Conservation (phyloP, 2,113 vertebrate genomes). For the Gymnorhina tibicen region DNA sequence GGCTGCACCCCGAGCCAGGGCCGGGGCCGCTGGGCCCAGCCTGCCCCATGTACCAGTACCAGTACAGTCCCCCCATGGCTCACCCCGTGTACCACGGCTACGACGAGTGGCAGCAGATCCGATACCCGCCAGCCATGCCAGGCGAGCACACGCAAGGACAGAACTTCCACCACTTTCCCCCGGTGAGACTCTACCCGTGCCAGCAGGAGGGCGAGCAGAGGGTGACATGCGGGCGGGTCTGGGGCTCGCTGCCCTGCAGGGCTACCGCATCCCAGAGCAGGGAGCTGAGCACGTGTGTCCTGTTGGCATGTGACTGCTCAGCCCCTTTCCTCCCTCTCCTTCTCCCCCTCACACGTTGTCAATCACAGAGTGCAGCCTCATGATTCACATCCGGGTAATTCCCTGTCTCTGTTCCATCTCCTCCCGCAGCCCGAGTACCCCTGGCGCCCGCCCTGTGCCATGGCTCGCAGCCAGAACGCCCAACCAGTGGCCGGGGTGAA, state of each 20-base stretch:
- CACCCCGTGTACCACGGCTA: slow-evolving; percentile 80
- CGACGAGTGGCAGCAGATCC: slow-evolving; percentile 88
- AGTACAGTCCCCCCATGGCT: slow-evolving; percentile 79
- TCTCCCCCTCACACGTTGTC: not conserved
- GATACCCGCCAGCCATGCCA: slow-evolving; percentile 81
- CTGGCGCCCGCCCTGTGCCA: slow-evolving; percentile 87
- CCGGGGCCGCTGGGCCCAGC: slow-evolving; percentile 74
- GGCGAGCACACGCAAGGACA: slow-evolving; percentile 68
- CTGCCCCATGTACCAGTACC: slow-evolving; percentile 87
- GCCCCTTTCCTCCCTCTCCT: not conserved
- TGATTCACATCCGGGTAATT: not conserved
- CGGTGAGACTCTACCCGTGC: slow-evolving; percentile 56
- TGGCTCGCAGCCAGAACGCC: slow-evolving; percentile 76
- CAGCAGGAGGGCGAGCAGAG: not conserved
- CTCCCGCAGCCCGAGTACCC: slow-evolving; percentile 75
- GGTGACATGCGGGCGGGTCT: fast-evolving
- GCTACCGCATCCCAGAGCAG: fast-evolving
- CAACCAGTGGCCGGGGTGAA: slow-evolving; percentile 74
- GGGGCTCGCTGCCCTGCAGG: not conserved
- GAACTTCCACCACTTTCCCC: slow-evolving; percentile 81
- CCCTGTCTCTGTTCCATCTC: not conserved
- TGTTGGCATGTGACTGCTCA: not conserved
- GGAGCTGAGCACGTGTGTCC: not conserved
- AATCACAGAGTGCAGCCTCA: fast-evolving
- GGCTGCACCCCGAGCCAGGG: slow-evolving; percentile 80